phyloP scores from a whole-genome alignment of 2,113 vertebrate genomes.

The Chamaea fasciata region DNA sequence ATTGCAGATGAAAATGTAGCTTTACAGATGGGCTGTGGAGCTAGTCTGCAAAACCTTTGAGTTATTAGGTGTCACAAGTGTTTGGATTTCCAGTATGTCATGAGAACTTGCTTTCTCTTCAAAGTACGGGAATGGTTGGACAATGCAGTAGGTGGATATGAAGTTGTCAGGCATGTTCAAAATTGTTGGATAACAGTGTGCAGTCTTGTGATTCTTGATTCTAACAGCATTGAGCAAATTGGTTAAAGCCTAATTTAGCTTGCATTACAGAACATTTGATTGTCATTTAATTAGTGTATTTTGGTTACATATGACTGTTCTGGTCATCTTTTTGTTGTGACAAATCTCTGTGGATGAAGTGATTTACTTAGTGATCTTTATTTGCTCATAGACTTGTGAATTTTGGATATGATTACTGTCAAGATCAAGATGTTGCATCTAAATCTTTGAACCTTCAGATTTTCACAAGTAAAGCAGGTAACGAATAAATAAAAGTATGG shows the following conservation, averaged over 20 bases:
- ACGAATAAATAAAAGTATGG: not conserved
- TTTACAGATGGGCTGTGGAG: not conserved
- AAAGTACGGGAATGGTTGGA: not conserved
- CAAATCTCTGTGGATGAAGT: not conserved
- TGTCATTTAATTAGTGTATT: not conserved
- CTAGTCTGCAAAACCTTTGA: not conserved
- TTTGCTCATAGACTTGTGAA: constrained; percentile 79
- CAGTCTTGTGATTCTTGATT: not conserved
- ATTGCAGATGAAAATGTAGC: not conserved
- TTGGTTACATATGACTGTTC: not conserved
- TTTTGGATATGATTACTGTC: constrained; percentile 80
- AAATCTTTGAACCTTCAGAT: constrained; percentile 75
- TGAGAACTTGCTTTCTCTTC: not conserved
- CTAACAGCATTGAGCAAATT: not conserved
- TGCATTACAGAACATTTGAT: not conserved
- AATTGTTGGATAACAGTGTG: not conserved
- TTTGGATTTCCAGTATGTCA: not conserved
- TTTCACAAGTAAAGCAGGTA: constrained; percentile 87
- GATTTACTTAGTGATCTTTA: not conserved
- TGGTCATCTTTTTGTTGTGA: not conserved
- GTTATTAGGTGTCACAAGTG: not conserved
- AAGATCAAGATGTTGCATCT: constrained; percentile 56
- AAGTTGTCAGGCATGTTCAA: not conserved
- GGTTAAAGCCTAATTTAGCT: not conserved
- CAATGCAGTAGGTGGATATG: not conserved